Evolutionary conservation across 2,888 invertebrate species (phyloP).

Genomic region (Caenorhabditis wallacei): DNA sequence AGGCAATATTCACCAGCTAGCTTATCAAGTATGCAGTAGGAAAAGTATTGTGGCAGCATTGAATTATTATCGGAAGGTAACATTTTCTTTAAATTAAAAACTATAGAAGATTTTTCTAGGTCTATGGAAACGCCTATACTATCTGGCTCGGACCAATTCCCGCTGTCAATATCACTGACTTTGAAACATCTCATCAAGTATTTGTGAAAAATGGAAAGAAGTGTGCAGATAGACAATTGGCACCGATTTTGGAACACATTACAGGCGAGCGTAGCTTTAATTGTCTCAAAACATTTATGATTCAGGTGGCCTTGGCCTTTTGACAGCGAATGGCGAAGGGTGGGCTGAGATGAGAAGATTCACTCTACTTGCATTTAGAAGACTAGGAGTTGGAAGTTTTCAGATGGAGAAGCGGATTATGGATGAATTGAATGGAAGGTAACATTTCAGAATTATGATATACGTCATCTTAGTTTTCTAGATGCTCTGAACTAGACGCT

Average conservation of each 20-base stretch:
- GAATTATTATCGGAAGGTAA: constrained; percentile 26
- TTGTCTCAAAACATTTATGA: not conserved
- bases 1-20: constrained; percentile 56
- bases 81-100: not conserved
- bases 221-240: constrained; percentile 16
- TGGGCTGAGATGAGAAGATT: constrained; percentile 39
- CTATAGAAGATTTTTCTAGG: constrained; percentile 1
- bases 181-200: constrained; percentile 18
- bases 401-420: constrained; percentile 19
- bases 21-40: not conserved
- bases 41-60: constrained; percentile 41
- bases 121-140: constrained; percentile 34
- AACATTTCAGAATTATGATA: not conserved
- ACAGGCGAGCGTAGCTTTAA: too few relatives aligned
- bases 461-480: not conserved
- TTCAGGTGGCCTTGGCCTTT: not conserved
- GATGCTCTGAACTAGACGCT: constrained; percentile 22
- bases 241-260: constrained; percentile 15
- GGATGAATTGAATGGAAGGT: constrained; percentile 38
- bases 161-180: constrained; percentile 14
- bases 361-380: constrained; percentile 16
- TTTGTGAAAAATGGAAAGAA: constrained; percentile 37
- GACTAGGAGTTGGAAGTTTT: constrained; percentile 23
- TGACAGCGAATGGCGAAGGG: constrained; percentile 15
- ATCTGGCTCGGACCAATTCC: constrained; percentile 35